Evolutionary conservation across 1,140 invertebrate species (phyloP), one percentile per base, ranked within the genome.

Genomic region (Drosophila neocordata): DNA sequence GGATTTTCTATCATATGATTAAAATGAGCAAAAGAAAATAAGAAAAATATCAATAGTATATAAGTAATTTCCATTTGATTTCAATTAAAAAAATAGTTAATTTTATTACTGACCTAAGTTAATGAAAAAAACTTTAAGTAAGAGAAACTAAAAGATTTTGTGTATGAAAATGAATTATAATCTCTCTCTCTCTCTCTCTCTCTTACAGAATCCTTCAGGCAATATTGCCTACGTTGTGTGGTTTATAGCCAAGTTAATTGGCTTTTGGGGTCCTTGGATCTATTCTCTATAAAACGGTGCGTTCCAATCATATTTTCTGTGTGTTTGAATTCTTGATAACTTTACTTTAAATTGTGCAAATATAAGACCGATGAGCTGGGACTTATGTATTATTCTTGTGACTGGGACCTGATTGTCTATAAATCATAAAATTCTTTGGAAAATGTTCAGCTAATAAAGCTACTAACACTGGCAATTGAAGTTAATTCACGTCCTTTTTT

Each of bases 401-500:
- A 64, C 24, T 90, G 84, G 84, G 89, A 90, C 44, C 69, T 79
- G 27, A 52, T 89, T 24, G 65, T 90, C 2, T 52, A 81, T 41
- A 44, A 59, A 6, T 91, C 89, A 1, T 38, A 11, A 0, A 73
- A 90, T 57, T 15, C 38, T 0, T 5, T 1, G 0, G 84, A 89
- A 57, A 91, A 90, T 73, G 51, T 75, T 3, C 22, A 59, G 5
- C 57, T 90, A 11, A 89, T 91, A 89, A 87, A 74, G 27, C 48
- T 87, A 7, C 38, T 91, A 5, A 69, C 63, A 5, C 20, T 84
- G 57, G 69, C 84, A 12, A 89, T 90, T 4, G 61, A 87, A 55
- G 63, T 90, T 1, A 90, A 89, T 74, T 80, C 73, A 2, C 65
- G 71, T 0, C 81, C 84, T 0, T 83, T 90, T 58, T 74, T 38